These are phyloP conservation scores for Cerastis leucographa DNA, from an alignment of 2,888 invertebrate species.

Conservation along the genomic window DNA sequence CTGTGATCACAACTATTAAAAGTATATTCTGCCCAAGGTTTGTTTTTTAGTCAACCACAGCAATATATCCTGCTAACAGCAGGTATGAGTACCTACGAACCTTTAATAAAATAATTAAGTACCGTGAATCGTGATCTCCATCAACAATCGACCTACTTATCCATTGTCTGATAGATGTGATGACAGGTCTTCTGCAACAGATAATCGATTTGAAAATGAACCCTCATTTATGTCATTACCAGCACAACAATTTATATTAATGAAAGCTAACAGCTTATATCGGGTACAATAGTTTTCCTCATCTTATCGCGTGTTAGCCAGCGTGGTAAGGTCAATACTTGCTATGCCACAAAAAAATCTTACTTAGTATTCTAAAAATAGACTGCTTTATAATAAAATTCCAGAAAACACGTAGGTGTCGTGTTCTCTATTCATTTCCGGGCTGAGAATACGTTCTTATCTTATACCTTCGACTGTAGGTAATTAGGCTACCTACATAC, in stretches of 20 bases:
- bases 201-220: constrained; percentile 31
- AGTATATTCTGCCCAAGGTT: too few relatives aligned
- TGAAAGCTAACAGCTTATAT: constrained; percentile 19
- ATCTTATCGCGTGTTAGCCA: constrained; percentile 26
- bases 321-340: constrained; percentile 26
- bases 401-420: neutral
- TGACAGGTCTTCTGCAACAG: constrained; percentile 32
- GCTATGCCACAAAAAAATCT: constrained; percentile 7
- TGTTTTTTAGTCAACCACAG: too few relatives aligned
- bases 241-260: constrained; percentile 7
- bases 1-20: too few relatives aligned
- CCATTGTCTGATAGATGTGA: neutral
- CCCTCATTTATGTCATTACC: constrained; percentile 23
- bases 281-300: constrained; percentile 35
- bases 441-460: neutral
- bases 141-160: constrained; percentile 8
- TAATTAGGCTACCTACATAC: neutral
- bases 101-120: neutral
- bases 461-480: neutral
- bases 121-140: constrained; percentile 4
- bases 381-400: neutral
- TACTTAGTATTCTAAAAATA: constrained; percentile 13
- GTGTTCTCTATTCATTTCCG: neutral
- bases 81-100: neutral
- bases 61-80: too few relatives aligned